These are phyloP conservation scores for Cephalopachus bancanus DNA, from an alignment of 2,797 vertebrate genomes.

Conservation along the genomic window DNA sequence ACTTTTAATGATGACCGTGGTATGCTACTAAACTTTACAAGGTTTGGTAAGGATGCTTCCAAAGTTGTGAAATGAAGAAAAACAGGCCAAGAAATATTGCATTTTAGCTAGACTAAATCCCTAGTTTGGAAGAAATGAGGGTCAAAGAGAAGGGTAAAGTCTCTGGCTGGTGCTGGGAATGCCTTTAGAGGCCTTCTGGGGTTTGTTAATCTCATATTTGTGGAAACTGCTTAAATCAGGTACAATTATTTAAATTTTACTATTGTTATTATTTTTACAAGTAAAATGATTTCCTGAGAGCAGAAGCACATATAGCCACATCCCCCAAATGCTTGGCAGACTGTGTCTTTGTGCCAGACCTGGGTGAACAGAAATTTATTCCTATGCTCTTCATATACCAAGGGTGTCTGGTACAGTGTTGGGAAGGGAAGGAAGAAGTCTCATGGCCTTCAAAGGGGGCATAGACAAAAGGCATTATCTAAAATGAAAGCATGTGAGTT, in stretches of 20 bases:
- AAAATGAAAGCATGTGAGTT: background rate
- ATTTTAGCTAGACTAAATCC: background rate
- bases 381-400: background rate
- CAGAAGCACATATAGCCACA: background rate
- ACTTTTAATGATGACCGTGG: background rate
- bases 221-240: background rate
- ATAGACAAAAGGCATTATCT: background rate
- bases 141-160: background rate
- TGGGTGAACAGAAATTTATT: background rate
- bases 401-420: background rate
- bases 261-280: background rate
- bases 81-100: background rate
- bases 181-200: background rate
- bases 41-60: background rate
- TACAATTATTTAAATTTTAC: background rate
- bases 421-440: background rate
- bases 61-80: constrained; percentile 21
- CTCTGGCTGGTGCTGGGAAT: background rate
- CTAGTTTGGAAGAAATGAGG: background rate
- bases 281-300: background rate
- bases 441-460: background rate
- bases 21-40: background rate
- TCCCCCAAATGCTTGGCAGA: background rate
- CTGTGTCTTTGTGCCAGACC: background rate
- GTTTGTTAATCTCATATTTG: background rate